phyloP scores from a whole-genome alignment of 2,888 invertebrate species.

The Bellardia bayeri region DNA sequence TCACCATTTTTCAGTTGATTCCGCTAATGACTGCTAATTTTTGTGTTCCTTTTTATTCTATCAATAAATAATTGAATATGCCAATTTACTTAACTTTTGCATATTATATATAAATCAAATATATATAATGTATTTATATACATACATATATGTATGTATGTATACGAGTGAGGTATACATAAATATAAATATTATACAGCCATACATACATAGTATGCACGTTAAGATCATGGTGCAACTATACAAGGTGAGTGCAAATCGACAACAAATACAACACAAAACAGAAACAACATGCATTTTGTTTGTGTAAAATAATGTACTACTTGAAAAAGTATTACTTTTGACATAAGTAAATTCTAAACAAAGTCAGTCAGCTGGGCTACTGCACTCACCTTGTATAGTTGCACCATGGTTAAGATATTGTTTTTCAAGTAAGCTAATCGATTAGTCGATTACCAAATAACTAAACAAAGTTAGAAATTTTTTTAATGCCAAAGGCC shows the following conservation, averaged over 20 bases:
- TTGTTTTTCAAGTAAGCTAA: constrained; percentile 24
- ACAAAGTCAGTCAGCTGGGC: too few species aligned
- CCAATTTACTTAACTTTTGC: constrained; percentile 59
- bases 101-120: constrained; percentile 52
- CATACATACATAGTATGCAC: neutral
- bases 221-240: too few species aligned
- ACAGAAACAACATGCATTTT: too few species aligned
- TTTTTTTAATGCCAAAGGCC: neutral
- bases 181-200: neutral
- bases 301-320: too few species aligned
- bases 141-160: neutral
- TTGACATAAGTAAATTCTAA: too few species aligned
- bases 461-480: constrained; percentile 17
- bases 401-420: too few species aligned
- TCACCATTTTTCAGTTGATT: constrained; percentile 56
- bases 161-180: neutral
- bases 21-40: constrained; percentile 72
- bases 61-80: constrained; percentile 67
- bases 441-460: constrained; percentile 44
- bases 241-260: too few species aligned
- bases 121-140: neutral
- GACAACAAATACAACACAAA: too few species aligned
- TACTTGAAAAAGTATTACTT: too few species aligned
- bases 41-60: constrained; percentile 41
- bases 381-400: too few species aligned